phyloP scores from a whole-genome alignment of 2,888 invertebrate genomes.

The Emmelina monodactyla region DNA sequence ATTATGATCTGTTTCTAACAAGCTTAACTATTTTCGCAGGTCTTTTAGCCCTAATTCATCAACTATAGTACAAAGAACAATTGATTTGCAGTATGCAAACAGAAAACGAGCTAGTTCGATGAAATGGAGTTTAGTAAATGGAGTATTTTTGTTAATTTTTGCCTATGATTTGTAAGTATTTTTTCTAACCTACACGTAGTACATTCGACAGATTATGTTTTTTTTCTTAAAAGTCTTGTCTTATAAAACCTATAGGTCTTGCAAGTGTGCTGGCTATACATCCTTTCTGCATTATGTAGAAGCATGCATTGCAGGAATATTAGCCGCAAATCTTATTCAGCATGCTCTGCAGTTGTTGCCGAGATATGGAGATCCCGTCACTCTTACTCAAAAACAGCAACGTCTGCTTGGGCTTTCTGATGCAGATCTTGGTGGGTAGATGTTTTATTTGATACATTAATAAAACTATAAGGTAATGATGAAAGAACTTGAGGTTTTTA shows the following conservation, averaged over 20 bases:
- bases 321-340: conserved; percentile 23
- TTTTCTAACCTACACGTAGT: no score
- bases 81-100: background rate
- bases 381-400: conserved; percentile 19
- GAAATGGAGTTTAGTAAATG: background rate
- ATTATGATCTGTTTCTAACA: no score
- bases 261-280: conserved; percentile 48
- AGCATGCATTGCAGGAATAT: conserved; percentile 20
- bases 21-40: no score
- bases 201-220: no score
- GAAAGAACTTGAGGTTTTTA: no score
- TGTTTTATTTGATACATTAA: no score
- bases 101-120: background rate
- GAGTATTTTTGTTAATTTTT: conserved; percentile 42
- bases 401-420: conserved; percentile 22
- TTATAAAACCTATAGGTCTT: conserved; percentile 31
- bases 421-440: conserved; percentile 18
- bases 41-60: background rate
- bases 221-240: no score
- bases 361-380: conserved; percentile 18
- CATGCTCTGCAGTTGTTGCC: conserved; percentile 21
- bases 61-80: background rate
- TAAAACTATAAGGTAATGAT: no score
- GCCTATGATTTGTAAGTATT: conserved; percentile 69
- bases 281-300: conserved; percentile 34